Base-by-base conservation (phyloP, 2,113 vertebrate species). In the Oreochromis aureus region DNA sequence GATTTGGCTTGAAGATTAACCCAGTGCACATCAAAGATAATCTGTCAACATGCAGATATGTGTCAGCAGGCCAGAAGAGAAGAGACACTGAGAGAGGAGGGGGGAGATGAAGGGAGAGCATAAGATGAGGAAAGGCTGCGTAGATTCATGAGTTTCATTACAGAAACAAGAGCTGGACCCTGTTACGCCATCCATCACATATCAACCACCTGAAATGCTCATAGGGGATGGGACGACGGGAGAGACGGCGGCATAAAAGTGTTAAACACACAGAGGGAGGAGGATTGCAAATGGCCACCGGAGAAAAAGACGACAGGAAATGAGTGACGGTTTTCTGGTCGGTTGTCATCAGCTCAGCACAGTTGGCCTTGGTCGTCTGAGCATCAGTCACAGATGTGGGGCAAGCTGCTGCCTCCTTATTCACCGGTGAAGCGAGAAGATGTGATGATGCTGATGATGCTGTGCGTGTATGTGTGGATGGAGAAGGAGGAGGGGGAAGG, bases 21-120 rank as follows among this genome's bases (percentile, higher is more conserved):
- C 84, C 69, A 59, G 51, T 58, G 81, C 84, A 87, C 86, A 89
- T 80, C 89, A 89, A 81, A 92, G 84, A 89, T 83, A 69, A 87
- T 83, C 86, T 89, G 86, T 82, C 89, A 81, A 78, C 54, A 2
- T 58, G 84, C 91, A 93, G 93, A 93, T 93, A 80, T 93, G 90
- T 95, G 94, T 94, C 92, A 95, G 91, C 81, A 61, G 91, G 91
- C 54, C 93, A 86, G 54, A 89, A 80, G 48, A 85, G 24, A 48
- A 32, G 32, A 79, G 6, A 53, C 5, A 61, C 30, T 24, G 24
- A 41, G 69, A 51, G 15, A 16, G 51, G 36, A 46, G 13, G 32
- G 10, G 51, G 58, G 10, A 78, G 10, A 30, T 22, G 34, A 53
- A 66, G 41, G 54, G 27, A 53, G 46, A 34, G 10, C 46, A 78